Conservation (phyloP, 2,888 invertebrate genomes). For the Zaprionus bogoriensis region DNA sequence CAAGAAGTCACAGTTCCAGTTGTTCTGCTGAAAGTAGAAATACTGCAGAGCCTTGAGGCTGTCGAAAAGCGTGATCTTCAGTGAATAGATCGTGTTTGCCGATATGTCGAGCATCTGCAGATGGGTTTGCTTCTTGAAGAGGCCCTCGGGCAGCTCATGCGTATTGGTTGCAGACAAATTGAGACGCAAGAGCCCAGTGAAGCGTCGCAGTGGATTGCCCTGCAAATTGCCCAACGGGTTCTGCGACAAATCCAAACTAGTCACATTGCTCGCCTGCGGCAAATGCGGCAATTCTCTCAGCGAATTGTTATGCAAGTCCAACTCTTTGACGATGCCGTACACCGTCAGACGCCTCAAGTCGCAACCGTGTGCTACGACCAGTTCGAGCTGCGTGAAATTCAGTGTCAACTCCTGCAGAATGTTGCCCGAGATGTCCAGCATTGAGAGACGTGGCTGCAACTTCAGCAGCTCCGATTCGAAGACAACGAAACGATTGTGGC, state of each 20-base stretch:
- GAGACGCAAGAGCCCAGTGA: conserved; percentile 70
- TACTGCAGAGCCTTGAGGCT: conserved; percentile 79
- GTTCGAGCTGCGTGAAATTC: conserved; percentile 73
- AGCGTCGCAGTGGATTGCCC: conserved; percentile 77
- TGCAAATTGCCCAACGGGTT: conserved; percentile 79
- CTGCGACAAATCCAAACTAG: conserved; percentile 73
- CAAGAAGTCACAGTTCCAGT: conserved; percentile 81
- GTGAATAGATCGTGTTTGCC: conserved; percentile 74
- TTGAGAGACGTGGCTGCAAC: conserved; percentile 64
- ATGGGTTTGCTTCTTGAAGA: conserved; percentile 79
- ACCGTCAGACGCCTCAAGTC: conserved; percentile 78
- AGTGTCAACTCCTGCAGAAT: conserved; percentile 76
- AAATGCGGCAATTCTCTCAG: conserved; percentile 79
- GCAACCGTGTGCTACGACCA: conserved; percentile 72
- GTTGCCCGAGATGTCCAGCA: conserved; percentile 79
- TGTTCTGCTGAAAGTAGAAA: conserved; percentile 81
- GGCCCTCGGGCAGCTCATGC: conserved; percentile 77
- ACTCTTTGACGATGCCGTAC: conserved; percentile 70
- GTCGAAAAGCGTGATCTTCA: conserved; percentile 80
- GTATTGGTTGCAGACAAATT: conserved; percentile 77
- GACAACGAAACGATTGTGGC: conserved; percentile 72
- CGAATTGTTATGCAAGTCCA: conserved; percentile 80
- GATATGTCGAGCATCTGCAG: conserved; percentile 79
- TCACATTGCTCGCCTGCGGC: conserved; percentile 77
- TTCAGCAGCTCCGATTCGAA: conserved; percentile 79